Percentiles rank a stretch among this genome's conserved stretches.
Evolutionary conservation across 2,888 invertebrate species (phyloP).

Genomic region (Morpho helenor): DNA sequence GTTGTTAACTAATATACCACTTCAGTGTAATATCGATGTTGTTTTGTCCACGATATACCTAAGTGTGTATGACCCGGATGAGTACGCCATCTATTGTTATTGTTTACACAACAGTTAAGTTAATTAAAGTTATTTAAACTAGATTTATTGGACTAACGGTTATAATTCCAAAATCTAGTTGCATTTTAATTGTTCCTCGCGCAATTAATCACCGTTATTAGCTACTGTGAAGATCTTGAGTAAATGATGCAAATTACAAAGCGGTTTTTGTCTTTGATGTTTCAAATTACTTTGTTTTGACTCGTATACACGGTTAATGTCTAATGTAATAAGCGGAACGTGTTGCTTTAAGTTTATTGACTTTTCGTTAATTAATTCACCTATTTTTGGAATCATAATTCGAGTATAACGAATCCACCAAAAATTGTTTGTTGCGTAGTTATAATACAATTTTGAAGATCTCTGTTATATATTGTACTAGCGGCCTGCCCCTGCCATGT

Average conservation of each 20-base stretch:
- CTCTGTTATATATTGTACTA: too few relatives aligned
- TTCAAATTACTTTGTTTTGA: slow-evolving; percentile 12
- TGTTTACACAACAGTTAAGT: too few relatives aligned
- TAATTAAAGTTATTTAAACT: too few relatives aligned
- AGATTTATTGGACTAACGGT: neutral
- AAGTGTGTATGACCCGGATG: too few relatives aligned
- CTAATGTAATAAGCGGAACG: slow-evolving; percentile 26
- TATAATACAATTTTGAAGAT: slow-evolving; percentile 1
- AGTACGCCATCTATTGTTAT: too few relatives aligned
- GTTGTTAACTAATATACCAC: too few relatives aligned
- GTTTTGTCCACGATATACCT: too few relatives aligned
- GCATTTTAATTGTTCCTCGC: slow-evolving; percentile 1
- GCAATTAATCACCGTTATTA: slow-evolving; percentile 10
- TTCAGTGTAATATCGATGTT: too few relatives aligned
- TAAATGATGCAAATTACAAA: slow-evolving; percentile 1
- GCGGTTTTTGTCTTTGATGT: slow-evolving; percentile 13
- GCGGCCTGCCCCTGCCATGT: too few relatives aligned
- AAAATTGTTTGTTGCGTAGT: slow-evolving; percentile 4
- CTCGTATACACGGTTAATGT: slow-evolving; percentile 26
- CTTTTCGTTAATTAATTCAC: slow-evolving; percentile 32
- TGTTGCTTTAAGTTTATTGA: slow-evolving; percentile 50
- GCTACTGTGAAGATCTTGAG: slow-evolving; percentile 7
- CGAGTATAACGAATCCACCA: slow-evolving; percentile 1
- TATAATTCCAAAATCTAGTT: neutral
- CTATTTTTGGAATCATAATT: slow-evolving; percentile 18